Base-by-base conservation (phyloP, 2,797 vertebrate genomes). In the Gadopsis bispinosus region DNA sequence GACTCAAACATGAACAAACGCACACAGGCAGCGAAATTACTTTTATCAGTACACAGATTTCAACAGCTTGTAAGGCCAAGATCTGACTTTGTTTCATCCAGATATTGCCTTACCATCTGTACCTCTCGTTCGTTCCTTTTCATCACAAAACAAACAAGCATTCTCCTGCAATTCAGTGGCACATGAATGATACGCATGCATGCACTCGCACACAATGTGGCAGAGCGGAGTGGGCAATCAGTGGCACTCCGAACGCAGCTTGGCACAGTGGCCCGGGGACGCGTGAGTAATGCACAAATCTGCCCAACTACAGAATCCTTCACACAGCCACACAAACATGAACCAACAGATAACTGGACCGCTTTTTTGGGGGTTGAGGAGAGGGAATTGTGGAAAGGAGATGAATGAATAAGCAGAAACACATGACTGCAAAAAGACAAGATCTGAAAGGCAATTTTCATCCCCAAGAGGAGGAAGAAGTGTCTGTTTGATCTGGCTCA, bases 211-310 rank as follows among this genome's bases (percentile, higher is more conserved):
- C 73, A 85, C 67, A 88, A 77, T 77, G 83, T 90, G 89, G 87
- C 85, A 85, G 71, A 86, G 80, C 54, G 75, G 68, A 90, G 69
- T 22, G 76, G 83, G 73, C 86, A 89, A 86, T 87, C 81, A 80
- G 78, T 81, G 82, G 69, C 83, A 90, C 83, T 88, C 84, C 62
- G 41, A 89, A 75, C 74, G 39, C 64, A 31, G 85, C 76, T 80
- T 80, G 79, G 79, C 73, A 33, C 60, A 84, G 83, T 50, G 67
- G 90, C 90, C 89, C 73, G 73, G 79, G 91, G 91, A 92, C 75
- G 87, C 84, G 93, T 94, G 91, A 93, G 90, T 94, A 92, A 94
- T 90, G 84, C 80, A 78, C 75, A 85, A 92, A 90, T 92, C 90
- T 92, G 91, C 89, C 90, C 85, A 75, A 89, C 88, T 89, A 90